Conservation (phyloP, 2,113 vertebrate species). For the Callocephalon fimbriatum region DNA sequence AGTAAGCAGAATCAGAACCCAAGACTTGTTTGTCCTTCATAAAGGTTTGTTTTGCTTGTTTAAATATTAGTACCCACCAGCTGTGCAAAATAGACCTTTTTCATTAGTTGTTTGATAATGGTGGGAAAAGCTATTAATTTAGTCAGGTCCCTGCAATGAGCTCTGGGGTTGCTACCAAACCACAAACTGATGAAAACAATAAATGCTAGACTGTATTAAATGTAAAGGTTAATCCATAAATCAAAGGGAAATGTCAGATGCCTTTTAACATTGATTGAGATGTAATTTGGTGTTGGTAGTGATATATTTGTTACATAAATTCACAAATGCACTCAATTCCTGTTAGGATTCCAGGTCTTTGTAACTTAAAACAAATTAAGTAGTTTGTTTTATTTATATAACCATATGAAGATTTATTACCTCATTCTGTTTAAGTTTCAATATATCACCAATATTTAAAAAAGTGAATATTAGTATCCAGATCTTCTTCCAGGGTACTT, state of each 20-base stretch:
- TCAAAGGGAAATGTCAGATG: conserved; percentile 80
- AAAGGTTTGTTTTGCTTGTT: conserved; percentile 54
- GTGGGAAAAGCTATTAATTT: conserved; percentile 74
- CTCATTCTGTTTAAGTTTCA: background rate
- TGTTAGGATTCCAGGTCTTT: conserved; percentile 16
- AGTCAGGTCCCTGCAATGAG: conserved; percentile 67
- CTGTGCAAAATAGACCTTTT: conserved; percentile 51
- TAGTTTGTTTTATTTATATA: conserved; percentile 49
- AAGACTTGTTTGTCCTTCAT: conserved; percentile 26
- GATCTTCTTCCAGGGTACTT: background rate
- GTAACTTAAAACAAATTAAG: conserved; percentile 61
- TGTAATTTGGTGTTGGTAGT: conserved; percentile 70
- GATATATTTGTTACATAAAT: conserved; percentile 47
- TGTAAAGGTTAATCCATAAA: conserved; percentile 82
- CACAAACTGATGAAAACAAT: conserved; percentile 57
- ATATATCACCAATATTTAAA: background rate
- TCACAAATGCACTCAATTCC: conserved; percentile 25
- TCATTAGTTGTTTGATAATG: conserved; percentile 57
- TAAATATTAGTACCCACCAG: conserved; percentile 60
- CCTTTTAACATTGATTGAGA: conserved; percentile 78
- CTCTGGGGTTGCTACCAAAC: conserved; percentile 66
- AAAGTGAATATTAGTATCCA: background rate
- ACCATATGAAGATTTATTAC: conserved; percentile 23
- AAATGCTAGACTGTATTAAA: conserved; percentile 62
- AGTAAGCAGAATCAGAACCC: background rate